Evolutionary conservation across 2,113 vertebrate species (phyloP).

Genomic region (Poeciliopsis retropinna): DNA sequence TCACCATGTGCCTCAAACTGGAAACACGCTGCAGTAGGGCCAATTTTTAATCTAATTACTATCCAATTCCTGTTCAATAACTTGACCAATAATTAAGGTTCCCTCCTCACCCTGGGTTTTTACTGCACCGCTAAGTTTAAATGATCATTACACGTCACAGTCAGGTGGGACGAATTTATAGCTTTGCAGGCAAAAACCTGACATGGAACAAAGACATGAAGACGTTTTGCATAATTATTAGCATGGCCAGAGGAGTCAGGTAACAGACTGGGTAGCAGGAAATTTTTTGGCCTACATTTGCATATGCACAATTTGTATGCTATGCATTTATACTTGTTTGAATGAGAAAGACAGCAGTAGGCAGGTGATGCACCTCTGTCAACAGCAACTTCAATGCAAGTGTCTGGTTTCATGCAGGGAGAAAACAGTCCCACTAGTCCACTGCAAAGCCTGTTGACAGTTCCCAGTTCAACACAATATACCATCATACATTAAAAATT

Average conservation of each 20-base stretch:
- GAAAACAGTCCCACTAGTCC: slow-evolving; percentile 15
- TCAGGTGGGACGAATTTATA: not conserved
- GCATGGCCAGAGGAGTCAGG: slow-evolving; percentile 38
- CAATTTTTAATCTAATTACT: not conserved
- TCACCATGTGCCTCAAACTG: not conserved
- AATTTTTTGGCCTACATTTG: slow-evolving; percentile 11
- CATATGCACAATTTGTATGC: slow-evolving; percentile 10
- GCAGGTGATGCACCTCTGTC: slow-evolving; percentile 60
- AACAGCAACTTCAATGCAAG: slow-evolving; percentile 21
- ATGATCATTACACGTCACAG: not conserved
- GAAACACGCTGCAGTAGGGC: not conserved
- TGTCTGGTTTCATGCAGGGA: slow-evolving; percentile 52
- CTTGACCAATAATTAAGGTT: not conserved
- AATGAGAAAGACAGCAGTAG: not conserved
- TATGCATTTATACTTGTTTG: slow-evolving; percentile 2
- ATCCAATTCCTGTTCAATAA: not conserved
- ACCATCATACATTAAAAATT: not conserved
- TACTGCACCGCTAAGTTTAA: not conserved
- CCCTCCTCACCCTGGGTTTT: not conserved
- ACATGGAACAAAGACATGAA: slow-evolving; percentile 31
- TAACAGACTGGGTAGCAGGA: slow-evolving; percentile 39
- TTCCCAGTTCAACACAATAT: slow-evolving; percentile 7
- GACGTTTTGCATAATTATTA: slow-evolving; percentile 31
- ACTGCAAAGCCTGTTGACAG: not conserved
- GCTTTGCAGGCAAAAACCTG: not conserved